Conservation (phyloP, 2,113 vertebrate species). For the Fukomys damarensis region DNA sequence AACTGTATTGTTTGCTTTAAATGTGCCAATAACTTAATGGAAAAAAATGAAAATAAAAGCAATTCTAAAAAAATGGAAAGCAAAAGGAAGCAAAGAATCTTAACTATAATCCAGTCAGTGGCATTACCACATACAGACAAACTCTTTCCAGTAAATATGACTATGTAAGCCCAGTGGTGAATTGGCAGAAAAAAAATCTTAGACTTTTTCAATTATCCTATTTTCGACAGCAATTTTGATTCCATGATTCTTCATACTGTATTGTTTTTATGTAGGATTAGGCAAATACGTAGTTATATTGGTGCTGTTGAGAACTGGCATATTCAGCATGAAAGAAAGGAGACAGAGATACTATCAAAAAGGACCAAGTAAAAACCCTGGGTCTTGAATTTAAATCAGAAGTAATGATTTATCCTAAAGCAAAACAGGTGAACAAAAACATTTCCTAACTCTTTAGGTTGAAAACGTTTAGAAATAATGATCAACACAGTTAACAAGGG, state of each 20-base stretch:
- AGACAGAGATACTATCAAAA: not conserved
- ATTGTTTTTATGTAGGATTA: not conserved
- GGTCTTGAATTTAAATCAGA: conserved; percentile 7
- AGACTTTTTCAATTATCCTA: not conserved
- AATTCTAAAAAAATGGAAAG: not conserved
- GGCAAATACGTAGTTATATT: not conserved
- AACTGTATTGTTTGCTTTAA: too few species aligned
- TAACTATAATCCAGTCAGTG: not conserved
- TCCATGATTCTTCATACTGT: not conserved
- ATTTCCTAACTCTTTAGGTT: not conserved
- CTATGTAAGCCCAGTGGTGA: not conserved
- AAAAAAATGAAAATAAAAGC: too few species aligned
- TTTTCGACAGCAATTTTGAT: not conserved
- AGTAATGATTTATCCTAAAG: not conserved
- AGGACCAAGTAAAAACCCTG: not conserved
- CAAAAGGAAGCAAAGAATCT: conserved; percentile 10
- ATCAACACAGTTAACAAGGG: not conserved
- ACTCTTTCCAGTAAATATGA: not conserved
- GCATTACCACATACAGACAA: not conserved
- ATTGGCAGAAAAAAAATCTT: not conserved
- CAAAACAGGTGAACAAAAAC: not conserved
- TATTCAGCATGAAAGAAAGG: not conserved
- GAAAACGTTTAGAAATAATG: not conserved
- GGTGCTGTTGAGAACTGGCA: not conserved
- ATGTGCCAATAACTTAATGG: too few species aligned